These are phyloP conservation scores for Sapajus apella DNA, from an alignment of 2,113 vertebrate genomes.

Conservation along the genomic window DNA sequence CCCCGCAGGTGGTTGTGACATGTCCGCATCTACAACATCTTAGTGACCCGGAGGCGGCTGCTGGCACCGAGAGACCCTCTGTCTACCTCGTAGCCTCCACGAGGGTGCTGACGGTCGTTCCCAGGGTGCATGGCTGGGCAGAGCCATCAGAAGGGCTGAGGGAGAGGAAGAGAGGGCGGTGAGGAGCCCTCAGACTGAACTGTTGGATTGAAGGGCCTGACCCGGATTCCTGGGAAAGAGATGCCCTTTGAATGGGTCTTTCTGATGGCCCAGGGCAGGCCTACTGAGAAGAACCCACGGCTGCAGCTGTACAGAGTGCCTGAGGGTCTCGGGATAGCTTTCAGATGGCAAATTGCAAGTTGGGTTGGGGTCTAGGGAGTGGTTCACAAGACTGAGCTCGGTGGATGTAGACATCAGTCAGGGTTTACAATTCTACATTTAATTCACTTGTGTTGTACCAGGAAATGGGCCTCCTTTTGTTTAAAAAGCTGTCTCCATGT, in stretches of 20 bases:
- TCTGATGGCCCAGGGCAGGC: neutral
- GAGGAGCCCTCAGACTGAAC: neutral
- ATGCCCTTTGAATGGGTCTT: neutral
- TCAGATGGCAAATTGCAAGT: neutral
- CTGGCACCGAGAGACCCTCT: neutral
- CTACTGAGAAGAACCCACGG: neutral
- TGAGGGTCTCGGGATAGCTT: neutral
- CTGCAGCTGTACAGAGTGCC: neutral
- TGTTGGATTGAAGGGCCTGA: neutral
- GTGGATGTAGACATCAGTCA: rapidly evolving
- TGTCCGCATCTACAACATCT: neutral
- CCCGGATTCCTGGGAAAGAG: neutral
- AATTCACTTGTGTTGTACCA: neutral
- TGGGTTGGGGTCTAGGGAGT: neutral
- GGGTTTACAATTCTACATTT: neutral
- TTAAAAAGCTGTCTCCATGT: neutral
- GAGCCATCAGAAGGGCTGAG: neutral
- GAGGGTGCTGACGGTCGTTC: too few relatives aligned
- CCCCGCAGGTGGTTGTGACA: neutral
- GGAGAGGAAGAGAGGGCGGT: neutral
- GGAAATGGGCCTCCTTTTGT: neutral
- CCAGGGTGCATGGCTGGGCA: rapidly evolving
- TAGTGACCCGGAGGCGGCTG: neutral
- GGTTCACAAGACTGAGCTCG: neutral
- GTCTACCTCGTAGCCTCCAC: neutral